phyloP scores from a whole-genome alignment of 92 coral and sea anemone genomes.

The Galaxea fascicularis region DNA sequence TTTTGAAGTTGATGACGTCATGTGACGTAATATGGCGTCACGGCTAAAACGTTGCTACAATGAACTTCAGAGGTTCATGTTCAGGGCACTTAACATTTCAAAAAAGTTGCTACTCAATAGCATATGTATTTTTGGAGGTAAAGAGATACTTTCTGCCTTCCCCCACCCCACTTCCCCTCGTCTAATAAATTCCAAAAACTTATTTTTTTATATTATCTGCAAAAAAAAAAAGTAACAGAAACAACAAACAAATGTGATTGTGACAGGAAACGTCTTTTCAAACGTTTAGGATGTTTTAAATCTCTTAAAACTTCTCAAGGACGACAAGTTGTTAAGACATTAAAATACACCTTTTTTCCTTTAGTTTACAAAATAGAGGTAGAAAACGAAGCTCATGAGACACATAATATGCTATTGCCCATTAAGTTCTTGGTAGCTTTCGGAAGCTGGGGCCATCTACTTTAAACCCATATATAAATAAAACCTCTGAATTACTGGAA shows the following conservation, averaged over 20 bases:
- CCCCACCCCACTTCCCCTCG: constrained; percentile 14
- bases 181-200: constrained; percentile 24
- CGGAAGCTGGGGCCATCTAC: too few relatives aligned
- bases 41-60: constrained; percentile 31
- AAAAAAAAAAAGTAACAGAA: constrained; percentile 31
- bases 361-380: too few relatives aligned
- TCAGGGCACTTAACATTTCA: constrained; percentile 22
- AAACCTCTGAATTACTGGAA: constrained; percentile 41
- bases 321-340: constrained; percentile 30
- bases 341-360: constrained; percentile 34
- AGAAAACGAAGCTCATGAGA: constrained; percentile 29
- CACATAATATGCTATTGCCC: constrained; percentile 26
- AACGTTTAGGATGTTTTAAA: constrained; percentile 35
- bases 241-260: constrained; percentile 33
- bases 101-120: constrained; percentile 25
- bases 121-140: constrained; percentile 42
- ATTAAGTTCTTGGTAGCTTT: constrained; percentile 6
- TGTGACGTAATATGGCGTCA: constrained; percentile 35
- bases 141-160: constrained; percentile 32
- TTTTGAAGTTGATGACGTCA: constrained; percentile 40
- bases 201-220: constrained; percentile 18
- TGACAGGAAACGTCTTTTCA: constrained; percentile 39
- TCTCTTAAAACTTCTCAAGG: constrained; percentile 15
- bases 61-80: constrained; percentile 26
- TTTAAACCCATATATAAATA: constrained; percentile 21